Conservation (phyloP, 2,113 vertebrate genomes). For the Chroicocephalus ridibundus region DNA sequence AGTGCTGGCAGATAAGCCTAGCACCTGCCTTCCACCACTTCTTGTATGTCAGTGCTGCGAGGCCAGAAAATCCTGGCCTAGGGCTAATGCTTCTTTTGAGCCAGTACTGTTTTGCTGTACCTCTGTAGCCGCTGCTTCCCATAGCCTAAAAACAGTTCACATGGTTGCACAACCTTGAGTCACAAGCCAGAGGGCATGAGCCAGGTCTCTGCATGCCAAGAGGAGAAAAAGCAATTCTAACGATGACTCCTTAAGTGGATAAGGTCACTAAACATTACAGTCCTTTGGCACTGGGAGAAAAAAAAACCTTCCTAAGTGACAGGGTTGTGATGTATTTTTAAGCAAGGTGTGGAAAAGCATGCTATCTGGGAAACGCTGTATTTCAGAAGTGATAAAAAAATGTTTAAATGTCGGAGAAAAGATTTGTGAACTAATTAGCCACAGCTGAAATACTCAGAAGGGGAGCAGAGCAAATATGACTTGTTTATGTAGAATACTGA, state of each 20-base stretch:
- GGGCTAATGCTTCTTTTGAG: not conserved
- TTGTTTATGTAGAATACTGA: not conserved
- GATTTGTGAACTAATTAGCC: not conserved
- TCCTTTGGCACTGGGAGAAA: not conserved
- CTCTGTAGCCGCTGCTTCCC: not conserved
- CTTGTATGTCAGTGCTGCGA: fast-evolving
- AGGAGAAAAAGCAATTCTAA: conserved; percentile 9
- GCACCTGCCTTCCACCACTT: not conserved
- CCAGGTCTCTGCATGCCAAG: not conserved
- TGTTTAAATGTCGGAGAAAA: not conserved
- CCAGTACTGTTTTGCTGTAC: not conserved
- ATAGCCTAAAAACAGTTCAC: not conserved
- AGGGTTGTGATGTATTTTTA: not conserved
- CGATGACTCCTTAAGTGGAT: conserved; percentile 1
- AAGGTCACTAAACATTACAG: not conserved
- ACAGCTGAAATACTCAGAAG: not conserved
- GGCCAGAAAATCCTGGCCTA: not conserved
- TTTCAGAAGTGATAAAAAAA: not conserved
- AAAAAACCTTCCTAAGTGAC: not conserved
- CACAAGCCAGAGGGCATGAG: not conserved
- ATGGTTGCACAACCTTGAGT: not conserved
- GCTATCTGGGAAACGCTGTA: not conserved
- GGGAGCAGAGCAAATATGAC: not conserved
- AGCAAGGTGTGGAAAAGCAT: not conserved
- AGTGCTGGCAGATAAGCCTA: not conserved